These are phyloP conservation scores for Mionectes macconnelli DNA, from an alignment of 2,113 vertebrate genomes.

Conservation along the genomic window DNA sequence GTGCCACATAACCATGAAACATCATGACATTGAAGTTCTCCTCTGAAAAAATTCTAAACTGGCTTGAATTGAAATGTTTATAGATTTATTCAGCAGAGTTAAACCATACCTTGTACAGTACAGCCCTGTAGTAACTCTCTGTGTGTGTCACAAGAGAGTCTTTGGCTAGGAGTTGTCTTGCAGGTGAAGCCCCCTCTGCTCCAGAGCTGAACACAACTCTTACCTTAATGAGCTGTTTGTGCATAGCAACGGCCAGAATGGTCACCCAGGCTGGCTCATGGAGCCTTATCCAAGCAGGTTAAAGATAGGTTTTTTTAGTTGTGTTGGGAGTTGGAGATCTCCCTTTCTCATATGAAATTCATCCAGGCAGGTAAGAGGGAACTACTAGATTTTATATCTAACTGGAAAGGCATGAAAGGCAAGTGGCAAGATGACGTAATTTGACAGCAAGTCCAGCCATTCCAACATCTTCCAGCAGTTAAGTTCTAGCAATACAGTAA, in stretches of 20 bases:
- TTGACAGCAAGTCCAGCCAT: background rate
- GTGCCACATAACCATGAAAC: background rate
- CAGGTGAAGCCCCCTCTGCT: background rate
- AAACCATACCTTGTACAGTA: background rate
- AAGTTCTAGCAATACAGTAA: background rate
- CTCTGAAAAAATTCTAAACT: background rate
- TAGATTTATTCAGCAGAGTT: background rate
- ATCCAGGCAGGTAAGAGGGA: background rate
- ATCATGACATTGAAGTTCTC: background rate
- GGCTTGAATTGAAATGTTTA: background rate
- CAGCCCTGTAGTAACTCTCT: background rate
- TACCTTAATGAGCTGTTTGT: background rate
- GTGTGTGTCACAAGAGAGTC: background rate
- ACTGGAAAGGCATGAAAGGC: background rate
- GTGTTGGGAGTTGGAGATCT: background rate
- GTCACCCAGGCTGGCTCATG: background rate
- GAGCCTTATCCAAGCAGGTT: background rate
- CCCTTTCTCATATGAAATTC: background rate
- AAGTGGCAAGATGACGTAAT: background rate
- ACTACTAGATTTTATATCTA: background rate
- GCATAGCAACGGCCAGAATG: background rate
- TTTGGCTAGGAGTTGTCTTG: background rate
- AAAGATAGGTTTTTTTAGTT: background rate
- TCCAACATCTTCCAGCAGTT: background rate
- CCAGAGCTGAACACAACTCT: background rate